Evolutionary conservation across 2,797 vertebrate species (phyloP).

Genomic region (Crenichthys baileyi): DNA sequence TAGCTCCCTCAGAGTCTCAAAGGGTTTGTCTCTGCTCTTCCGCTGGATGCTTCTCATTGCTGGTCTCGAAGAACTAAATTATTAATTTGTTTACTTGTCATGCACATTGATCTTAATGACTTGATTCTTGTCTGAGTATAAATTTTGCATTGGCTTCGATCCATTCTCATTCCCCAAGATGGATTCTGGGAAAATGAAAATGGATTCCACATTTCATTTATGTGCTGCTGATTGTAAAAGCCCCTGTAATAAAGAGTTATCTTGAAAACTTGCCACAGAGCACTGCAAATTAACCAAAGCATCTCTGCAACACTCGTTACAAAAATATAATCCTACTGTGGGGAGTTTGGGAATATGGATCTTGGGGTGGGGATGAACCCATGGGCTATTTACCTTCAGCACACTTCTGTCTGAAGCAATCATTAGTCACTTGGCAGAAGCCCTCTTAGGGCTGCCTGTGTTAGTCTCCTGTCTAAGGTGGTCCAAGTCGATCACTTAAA

Average conservation of each 20-base stretch:
- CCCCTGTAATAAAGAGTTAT: constrained; percentile 19
- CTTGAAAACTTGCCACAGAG: constrained; percentile 10
- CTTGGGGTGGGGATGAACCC: constrained; percentile 57
- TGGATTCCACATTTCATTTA: constrained; percentile 29
- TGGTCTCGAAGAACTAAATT: constrained; percentile 13
- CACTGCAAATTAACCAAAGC: constrained; percentile 24
- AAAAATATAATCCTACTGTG: constrained; percentile 43
- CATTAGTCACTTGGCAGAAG: constrained; percentile 70
- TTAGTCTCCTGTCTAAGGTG: constrained; percentile 63
- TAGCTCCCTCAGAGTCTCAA: constrained; percentile 1
- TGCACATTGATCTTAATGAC: constrained; percentile 19
- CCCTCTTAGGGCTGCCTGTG: constrained; percentile 57
- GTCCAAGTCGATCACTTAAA: constrained; percentile 66
- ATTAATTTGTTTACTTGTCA: constrained; percentile 21
- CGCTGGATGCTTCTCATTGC: background rate
- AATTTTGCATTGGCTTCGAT: constrained; percentile 26
- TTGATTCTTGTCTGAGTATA: constrained; percentile 25
- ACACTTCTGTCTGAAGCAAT: constrained; percentile 67
- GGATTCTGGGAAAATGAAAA: constrained; percentile 27
- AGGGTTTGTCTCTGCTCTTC: constrained; percentile 5
- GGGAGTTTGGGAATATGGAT: constrained; percentile 46
- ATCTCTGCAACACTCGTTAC: constrained; percentile 36
- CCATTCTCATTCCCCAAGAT: constrained; percentile 23
- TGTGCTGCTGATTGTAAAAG: constrained; percentile 21
- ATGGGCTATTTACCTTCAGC: constrained; percentile 50